phyloP scores from a whole-genome alignment of 2,797 vertebrate species.

The Bovichtus diacanthus region DNA sequence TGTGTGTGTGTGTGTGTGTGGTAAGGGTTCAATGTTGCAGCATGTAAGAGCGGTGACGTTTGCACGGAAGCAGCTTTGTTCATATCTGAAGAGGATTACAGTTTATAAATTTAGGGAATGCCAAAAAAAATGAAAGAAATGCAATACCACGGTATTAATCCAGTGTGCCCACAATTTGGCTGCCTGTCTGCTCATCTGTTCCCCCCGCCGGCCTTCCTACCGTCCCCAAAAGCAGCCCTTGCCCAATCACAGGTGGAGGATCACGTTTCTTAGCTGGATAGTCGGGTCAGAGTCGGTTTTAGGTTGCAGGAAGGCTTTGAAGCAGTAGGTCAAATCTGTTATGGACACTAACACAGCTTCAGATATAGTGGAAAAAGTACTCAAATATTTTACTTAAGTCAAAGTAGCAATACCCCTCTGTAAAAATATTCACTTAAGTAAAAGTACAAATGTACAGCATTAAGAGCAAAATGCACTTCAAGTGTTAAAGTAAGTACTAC shows the following conservation, averaged over 20 bases:
- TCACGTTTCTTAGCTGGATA: slow-evolving; percentile 59
- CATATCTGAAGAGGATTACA: slow-evolving; percentile 64
- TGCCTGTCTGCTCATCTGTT: slow-evolving; percentile 22
- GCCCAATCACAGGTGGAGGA: slow-evolving; percentile 58
- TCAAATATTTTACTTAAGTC: too few species aligned
- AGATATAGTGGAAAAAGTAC: background rate
- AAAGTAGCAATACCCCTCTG: too few species aligned
- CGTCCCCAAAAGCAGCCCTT: slow-evolving; percentile 32
- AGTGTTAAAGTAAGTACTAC: too few species aligned
- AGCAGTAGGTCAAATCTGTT: slow-evolving; percentile 26
- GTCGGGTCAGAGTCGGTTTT: slow-evolving; percentile 46
- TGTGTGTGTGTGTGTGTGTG: background rate
- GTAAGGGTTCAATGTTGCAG: background rate
- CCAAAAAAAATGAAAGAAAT: slow-evolving; percentile 33
- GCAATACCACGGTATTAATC: slow-evolving; percentile 66
- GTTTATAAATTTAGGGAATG: slow-evolving; percentile 61
- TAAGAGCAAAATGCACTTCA: too few species aligned
- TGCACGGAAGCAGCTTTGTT: slow-evolving; percentile 56
- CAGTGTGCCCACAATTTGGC: slow-evolving; percentile 39
- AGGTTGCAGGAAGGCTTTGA: slow-evolving; percentile 69
- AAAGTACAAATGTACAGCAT: too few species aligned
- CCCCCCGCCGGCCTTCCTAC: background rate
- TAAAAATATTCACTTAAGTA: too few species aligned
- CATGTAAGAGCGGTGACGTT: slow-evolving; percentile 22
- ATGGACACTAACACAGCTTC: background rate